Conservation (phyloP, 1,140 invertebrate species). For the Oryctes rhinoceros region DNA sequence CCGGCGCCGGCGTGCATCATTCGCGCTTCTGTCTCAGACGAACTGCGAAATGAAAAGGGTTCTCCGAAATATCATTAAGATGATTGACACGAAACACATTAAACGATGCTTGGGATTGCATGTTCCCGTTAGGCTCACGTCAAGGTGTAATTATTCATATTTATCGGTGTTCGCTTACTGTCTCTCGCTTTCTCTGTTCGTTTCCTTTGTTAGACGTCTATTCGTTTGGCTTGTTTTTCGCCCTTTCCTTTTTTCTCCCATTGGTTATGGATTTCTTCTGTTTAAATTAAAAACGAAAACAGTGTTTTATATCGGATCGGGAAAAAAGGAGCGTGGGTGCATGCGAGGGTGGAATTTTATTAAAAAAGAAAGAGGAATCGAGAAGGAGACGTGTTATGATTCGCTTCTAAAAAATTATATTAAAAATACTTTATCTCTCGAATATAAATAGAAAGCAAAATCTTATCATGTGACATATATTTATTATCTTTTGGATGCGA, state of each 20-base stretch:
- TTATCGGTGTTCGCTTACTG: slow-evolving; percentile 50
- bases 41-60: slow-evolving; percentile 57
- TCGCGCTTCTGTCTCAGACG: slow-evolving; percentile 50
- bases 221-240: neutral
- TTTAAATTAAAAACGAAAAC: slow-evolving; percentile 6
- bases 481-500: too few relatives aligned
- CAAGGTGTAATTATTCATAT: slow-evolving; percentile 57
- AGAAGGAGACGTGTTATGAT: neutral
- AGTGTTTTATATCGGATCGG: slow-evolving; percentile 52
- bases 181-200: slow-evolving; percentile 26
- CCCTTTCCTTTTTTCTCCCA: neutral
- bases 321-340: slow-evolving; percentile 45
- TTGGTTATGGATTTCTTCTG: slow-evolving; percentile 8
- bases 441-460: too few relatives aligned
- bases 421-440: too few relatives aligned
- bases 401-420: neutral
- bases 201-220: neutral
- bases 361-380: neutral
- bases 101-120: slow-evolving; percentile 58
- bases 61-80: slow-evolving; percentile 59
- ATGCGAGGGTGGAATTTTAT: slow-evolving; percentile 33
- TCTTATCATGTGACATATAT: too few relatives aligned
- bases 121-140: slow-evolving; percentile 52
- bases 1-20: slow-evolving; percentile 46
- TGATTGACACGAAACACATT: slow-evolving; percentile 59